These are phyloP conservation scores for Tetranychus urticae DNA, from an alignment of 1,140 invertebrate species.

Conservation along the genomic window DNA sequence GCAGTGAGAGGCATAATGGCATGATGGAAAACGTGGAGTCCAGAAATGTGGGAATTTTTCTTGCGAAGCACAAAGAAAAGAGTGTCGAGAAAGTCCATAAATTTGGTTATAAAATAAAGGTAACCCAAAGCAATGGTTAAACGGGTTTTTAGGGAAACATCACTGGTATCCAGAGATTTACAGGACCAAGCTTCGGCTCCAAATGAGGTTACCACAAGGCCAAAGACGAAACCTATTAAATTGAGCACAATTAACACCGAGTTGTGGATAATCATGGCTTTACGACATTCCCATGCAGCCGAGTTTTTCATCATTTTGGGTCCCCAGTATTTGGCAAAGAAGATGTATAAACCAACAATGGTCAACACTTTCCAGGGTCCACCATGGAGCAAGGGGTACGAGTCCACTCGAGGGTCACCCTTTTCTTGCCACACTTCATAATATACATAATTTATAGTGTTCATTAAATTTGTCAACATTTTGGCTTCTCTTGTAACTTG, in stretches of 20 bases:
- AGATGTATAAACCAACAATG: constrained; percentile 36
- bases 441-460: neutral
- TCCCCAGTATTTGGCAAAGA: constrained; percentile 46
- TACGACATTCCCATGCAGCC: constrained; percentile 39
- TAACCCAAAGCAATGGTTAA: constrained; percentile 11
- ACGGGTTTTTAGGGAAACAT: neutral
- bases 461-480: neutral
- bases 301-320: constrained; percentile 62
- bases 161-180: neutral
- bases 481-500: neutral
- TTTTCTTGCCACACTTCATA: constrained; percentile 4
- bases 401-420: constrained; percentile 47
- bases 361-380: constrained; percentile 27
- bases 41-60: constrained; percentile 24
- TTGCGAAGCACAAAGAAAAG: constrained; percentile 25
- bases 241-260: neutral
- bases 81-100: constrained; percentile 24
- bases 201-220: neutral
- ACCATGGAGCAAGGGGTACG: constrained; percentile 39
- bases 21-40: constrained; percentile 27
- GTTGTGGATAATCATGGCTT: neutral
- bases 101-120: constrained; percentile 26
- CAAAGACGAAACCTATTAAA: neutral
- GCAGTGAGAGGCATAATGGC: constrained; percentile 15
- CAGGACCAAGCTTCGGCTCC: neutral